These are phyloP conservation scores for Crotalus helleri DNA, from an alignment of 2,113 vertebrate genomes.

Conservation along the genomic window DNA sequence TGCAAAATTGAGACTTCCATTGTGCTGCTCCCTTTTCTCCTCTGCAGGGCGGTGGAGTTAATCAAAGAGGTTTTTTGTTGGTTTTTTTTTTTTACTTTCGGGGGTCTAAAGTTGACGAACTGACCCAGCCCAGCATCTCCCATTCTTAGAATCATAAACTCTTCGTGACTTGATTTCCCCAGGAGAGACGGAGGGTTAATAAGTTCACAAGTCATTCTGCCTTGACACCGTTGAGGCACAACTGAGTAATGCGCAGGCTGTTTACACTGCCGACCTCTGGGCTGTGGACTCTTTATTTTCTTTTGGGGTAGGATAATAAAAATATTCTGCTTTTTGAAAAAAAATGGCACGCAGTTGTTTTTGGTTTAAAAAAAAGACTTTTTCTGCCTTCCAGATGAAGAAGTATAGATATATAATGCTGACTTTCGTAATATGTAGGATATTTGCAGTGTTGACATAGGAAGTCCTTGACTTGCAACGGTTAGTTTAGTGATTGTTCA, in stretches of 20 bases:
- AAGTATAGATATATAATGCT: neutral
- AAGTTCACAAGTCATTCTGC: neutral
- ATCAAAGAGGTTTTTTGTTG: neutral
- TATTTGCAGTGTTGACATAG: too few species aligned
- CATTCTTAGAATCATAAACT: conserved; percentile 25
- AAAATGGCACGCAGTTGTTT: neutral
- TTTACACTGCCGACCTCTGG: conserved; percentile 5
- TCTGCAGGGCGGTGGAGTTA: neutral
- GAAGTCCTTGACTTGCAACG: too few species aligned
- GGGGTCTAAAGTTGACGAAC: neutral
- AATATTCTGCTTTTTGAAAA: neutral
- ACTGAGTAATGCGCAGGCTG: neutral
- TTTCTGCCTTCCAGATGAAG: neutral
- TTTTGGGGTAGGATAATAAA: neutral
- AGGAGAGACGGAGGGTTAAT: conserved; percentile 1
- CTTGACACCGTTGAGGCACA: neutral
- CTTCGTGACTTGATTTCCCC: neutral
- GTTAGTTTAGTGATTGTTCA: too few species aligned
- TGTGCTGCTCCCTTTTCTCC: neutral
- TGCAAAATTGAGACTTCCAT: neutral
- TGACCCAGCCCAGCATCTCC: neutral
- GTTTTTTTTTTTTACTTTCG: neutral
- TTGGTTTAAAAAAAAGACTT: neutral
- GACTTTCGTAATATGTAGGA: too few species aligned
- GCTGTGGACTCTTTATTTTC: neutral